Base-by-base conservation (phyloP, 2,797 vertebrate genomes). In the Helostoma temminkii region DNA sequence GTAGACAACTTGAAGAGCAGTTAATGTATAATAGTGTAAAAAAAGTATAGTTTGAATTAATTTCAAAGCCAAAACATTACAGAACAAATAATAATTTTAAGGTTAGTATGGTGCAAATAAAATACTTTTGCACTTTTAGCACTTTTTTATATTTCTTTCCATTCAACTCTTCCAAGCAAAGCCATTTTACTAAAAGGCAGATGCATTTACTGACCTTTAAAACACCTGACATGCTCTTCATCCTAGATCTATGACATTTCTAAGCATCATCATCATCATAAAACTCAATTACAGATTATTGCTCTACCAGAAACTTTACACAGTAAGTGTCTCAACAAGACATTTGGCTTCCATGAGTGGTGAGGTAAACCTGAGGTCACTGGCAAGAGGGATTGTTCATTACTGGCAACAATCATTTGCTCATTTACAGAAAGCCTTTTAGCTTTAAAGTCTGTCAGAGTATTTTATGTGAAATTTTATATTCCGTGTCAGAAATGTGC, bases 361-460 rank as follows among this genome's bases (percentile, higher is more conserved):
- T 48, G 72, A 81, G 78, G 67, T 78, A 86, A 84, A 81, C 15
- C 67, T 46, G 61, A 79, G 83, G 80, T 78, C 86, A 67, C 71
- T 79, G 71, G 83, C 76, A 67, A 9, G 53, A 69, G 36, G 65
- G 58, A 46, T 72, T 78, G 37, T 81, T 72, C 66, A 66, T 68
- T 68, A 67, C 72, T 66, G 79, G 82, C 78, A 82, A 77, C 45
- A 76, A 54, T 42, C 25, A 26, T 34, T 65, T 60, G 74, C 67
- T 69, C 59, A 34, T 83, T n/a, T 83, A 74, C 69, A 64, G 42
- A 74, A 82, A 76, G 52, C 47, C 52, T 26, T 66, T 77, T 30
- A 41, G 62, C 64, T 76, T 67, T 76, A 78, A 28, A 48, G 36
- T 53, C 39, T 56, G 66, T 52, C 41, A n/a, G n/a, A n/a, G n/a